Evolutionary conservation across 2,113 vertebrate species (phyloP), one percentile per base, ranked within the genome.

Genomic region (Brachypodius melanocephalos): DNA sequence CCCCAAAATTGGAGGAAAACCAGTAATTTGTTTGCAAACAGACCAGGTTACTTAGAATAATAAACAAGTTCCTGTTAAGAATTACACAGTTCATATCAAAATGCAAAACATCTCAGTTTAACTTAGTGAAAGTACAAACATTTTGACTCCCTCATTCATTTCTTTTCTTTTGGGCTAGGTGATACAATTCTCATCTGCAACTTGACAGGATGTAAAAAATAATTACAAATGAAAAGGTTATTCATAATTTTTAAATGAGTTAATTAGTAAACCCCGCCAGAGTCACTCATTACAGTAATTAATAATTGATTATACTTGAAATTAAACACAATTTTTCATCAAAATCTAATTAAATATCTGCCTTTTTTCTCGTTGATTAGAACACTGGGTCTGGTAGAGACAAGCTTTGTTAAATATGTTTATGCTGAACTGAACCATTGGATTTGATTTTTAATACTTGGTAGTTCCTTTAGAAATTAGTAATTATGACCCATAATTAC

Each of bases 261-360:
- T 99, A 99, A 99, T 99, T 99, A 99, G 98, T 98, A 98, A 98
- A 98, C 98, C 97, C 98, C 98, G 92, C 98, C 98, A 97, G 98
- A 98, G 97, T 97, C 97, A 97, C 98, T 98, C 98, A 99, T 99
- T 99, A 99, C 96, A 97, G 98, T 98, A 98, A 98, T 99, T 98
- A 98, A 99, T 99, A 99, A 99, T 99, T 99, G 99, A 99, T 99
- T 99, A 98, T 98, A 98, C 98, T 99, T 98, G 97, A 99, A 99
- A 99, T 99, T 99, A 99, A 99, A 99, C 98, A 98, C 98, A 99
- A 98, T 99, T 99, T 98, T 98, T 99, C 99, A 99, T 99, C 98
- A 99, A 98, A 98, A 98, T 98, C 99, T 99, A 99, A 99, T 99
- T 99, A 99, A 99, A 98, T 97, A 98, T 96, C 98, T 98, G 98